Evolutionary conservation across 1,140 invertebrate genomes (phyloP).

Genomic region (Listronotus bonariensis): DNA sequence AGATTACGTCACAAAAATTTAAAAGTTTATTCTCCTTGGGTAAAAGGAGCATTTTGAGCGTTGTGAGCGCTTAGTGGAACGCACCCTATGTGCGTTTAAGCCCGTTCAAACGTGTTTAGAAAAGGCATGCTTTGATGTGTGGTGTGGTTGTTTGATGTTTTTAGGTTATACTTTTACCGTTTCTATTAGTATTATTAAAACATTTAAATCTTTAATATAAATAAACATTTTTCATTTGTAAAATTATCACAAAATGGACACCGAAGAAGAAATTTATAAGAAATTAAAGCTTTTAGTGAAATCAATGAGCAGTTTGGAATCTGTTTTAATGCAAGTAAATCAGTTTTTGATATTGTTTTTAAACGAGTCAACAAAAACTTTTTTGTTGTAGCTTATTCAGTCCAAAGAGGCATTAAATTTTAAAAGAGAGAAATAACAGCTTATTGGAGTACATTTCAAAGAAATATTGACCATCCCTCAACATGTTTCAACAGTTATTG

Average conservation of each 20-base stretch:
- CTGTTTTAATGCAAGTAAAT: conserved; percentile 35
- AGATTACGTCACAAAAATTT: too few relatives aligned
- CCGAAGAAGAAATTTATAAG: conserved; percentile 5
- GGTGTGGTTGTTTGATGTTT: too few relatives aligned
- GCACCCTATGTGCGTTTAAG: too few relatives aligned
- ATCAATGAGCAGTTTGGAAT: conserved; percentile 44
- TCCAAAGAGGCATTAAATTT: conserved; percentile 19
- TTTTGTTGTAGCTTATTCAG: conserved; percentile 19
- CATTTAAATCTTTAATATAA: too few relatives aligned
- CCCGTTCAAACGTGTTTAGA: too few relatives aligned
- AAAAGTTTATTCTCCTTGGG: too few relatives aligned
- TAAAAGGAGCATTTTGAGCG: too few relatives aligned
- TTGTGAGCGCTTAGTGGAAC: too few relatives aligned
- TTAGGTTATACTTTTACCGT: too few relatives aligned
- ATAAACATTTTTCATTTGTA: too few relatives aligned
- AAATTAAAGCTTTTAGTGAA: conserved; percentile 40
- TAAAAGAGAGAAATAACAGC: conserved; percentile 19
- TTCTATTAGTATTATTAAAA: too few relatives aligned
- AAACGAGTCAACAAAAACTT: conserved; percentile 23
- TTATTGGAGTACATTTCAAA: conserved; percentile 40
- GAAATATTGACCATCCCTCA: conserved; percentile 42
- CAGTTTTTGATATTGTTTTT: conserved; percentile 5
- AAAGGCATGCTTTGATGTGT: too few relatives aligned
- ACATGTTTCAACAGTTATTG: conserved; percentile 41
- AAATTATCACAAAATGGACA: conserved; percentile 21